Percentiles rank a stretch among this genome's conserved stretches.
Conservation (phyloP, 2,797 vertebrate genomes). For the Acipenser ruthenus region DNA sequence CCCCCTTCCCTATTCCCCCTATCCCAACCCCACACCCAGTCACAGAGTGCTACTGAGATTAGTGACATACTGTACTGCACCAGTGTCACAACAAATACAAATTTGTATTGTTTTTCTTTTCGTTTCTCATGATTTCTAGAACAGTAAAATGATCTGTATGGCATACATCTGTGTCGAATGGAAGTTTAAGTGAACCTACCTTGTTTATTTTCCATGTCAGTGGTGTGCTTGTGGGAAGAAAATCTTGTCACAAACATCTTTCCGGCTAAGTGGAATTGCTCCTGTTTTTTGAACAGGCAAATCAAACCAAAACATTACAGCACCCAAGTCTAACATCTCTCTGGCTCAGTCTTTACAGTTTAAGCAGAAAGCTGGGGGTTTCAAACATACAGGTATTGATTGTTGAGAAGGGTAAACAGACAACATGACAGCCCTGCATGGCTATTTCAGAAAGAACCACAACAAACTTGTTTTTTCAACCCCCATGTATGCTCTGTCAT, state of each 20-base stretch:
- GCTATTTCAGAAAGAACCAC: neutral
- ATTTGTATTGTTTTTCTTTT: neutral
- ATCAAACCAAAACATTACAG: neutral
- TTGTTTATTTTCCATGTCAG: neutral
- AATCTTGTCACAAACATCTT: neutral
- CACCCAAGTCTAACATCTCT: neutral
- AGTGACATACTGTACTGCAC: neutral
- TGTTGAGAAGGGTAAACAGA: neutral
- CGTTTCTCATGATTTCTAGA: neutral
- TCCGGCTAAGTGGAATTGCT: neutral
- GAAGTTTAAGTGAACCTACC: no score
- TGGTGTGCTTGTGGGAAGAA: neutral
- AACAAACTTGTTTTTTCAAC: no score
- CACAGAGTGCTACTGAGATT: neutral
- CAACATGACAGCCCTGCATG: neutral
- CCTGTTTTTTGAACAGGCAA: neutral
- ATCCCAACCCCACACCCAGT: neutral
- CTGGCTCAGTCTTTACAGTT: neutral
- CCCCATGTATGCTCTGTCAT: no score
- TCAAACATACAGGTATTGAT: neutral
- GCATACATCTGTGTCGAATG: no score
- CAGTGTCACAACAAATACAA: neutral
- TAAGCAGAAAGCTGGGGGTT: neutral
- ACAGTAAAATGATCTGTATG: no score
- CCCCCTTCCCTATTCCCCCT: neutral